Base-by-base conservation (phyloP, 2,888 invertebrate species). In the Toxonevra muliebris region DNA sequence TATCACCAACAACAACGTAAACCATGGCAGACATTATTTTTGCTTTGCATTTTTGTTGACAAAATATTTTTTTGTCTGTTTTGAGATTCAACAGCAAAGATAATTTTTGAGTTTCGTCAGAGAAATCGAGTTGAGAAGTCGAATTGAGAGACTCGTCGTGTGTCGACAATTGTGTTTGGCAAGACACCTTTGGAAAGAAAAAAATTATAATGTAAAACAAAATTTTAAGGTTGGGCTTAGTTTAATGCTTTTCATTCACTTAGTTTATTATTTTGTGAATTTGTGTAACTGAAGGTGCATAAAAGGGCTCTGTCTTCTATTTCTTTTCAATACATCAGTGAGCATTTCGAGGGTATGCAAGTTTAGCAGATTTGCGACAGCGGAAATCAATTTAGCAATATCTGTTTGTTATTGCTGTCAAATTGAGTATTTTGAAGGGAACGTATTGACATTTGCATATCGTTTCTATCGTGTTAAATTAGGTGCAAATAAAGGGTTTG, bases 151-250 rank as follows among this genome's bases (percentile, higher is more conserved):
- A 13, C 17, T 17, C n/a, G 52, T 17, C 17, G 20, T 53, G 65
- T 65, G 59, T 65, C 53, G 65, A 42, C 59, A 65, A 60, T 53
- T 52, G 43, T 65, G 65, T 65, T 65, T 59, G 52, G 65, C 65
- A 65, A 65, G 53, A 65, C 65, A 65, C 65, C 59, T 60, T 53
- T 20, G 13, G 15, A 4, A 4, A 4, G 30, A 30, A 30, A 30
- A n/a, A 30, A 30, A 30, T 30, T 30, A 30, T 30, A 48, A 17
- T 20, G 40, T 10, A 30, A n/a, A 30, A 30, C 30, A 43, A 43
- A 15, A 41, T 60, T 65, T 65, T 65, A 43, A 65, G 60, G 65
- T 53, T 65, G 52, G 65, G 65, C 48, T 55, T n/a, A 48, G 48
- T 4, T 13, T 15, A 30, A 30, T 30, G 30, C 7, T 30, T 30